phyloP scores from a whole-genome alignment of 2,113 vertebrate genomes.

The Rhodinocichla rosea region DNA sequence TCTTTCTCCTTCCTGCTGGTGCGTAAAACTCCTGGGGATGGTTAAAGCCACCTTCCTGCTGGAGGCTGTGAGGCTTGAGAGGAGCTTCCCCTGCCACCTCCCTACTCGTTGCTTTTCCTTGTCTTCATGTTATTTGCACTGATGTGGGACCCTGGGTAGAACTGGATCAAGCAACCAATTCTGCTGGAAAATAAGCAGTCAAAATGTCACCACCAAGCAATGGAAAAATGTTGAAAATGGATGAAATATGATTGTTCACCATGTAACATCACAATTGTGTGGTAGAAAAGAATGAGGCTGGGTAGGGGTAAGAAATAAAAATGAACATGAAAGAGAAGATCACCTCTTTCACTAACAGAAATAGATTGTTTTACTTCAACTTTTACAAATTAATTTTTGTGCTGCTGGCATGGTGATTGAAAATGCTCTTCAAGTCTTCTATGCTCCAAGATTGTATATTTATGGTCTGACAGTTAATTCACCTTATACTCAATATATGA shows the following conservation, averaged over 20 bases:
- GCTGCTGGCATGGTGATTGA: neutral
- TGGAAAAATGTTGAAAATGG: neutral
- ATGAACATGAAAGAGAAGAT: neutral
- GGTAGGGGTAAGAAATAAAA: neutral
- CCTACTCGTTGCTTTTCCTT: neutral
- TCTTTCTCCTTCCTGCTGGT: neutral
- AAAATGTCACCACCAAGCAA: neutral
- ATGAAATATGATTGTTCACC: neutral
- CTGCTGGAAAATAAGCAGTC: neutral
- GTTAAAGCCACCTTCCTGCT: neutral
- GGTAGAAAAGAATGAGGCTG: neutral
- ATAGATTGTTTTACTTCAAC: neutral
- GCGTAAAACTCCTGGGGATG: neutral
- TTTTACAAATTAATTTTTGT: neutral
- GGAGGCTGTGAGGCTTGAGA: neutral
- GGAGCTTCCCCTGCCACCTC: rapidly evolving
- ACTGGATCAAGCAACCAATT: neutral
- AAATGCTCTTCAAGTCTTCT: neutral
- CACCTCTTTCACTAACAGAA: neutral
- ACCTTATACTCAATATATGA: neutral
- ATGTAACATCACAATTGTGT: rapidly evolving
- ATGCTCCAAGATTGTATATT: neutral
- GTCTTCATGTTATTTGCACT: neutral
- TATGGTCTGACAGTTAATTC: neutral
- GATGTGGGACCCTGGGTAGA: neutral